These are phyloP conservation scores for Rhinoderma darwinii DNA, from an alignment of 2,113 vertebrate species.

Conservation along the genomic window DNA sequence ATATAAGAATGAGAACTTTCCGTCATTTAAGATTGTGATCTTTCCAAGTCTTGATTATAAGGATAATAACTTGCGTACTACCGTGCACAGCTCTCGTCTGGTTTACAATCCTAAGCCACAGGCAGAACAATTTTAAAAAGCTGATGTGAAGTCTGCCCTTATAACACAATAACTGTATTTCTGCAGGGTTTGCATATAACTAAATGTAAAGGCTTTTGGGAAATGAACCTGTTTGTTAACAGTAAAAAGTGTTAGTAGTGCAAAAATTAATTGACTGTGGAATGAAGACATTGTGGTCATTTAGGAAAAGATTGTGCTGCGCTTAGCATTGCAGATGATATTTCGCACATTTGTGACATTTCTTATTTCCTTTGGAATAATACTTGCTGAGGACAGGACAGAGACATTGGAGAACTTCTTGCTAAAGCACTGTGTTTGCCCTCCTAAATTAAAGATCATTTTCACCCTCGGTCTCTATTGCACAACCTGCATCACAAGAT, in stretches of 20 bases:
- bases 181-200: conserved; percentile 32
- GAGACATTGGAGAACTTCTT: background rate
- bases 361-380: background rate
- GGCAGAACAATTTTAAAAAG: conserved; percentile 27
- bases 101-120: conserved; percentile 25
- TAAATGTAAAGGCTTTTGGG: background rate
- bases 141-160: conserved; percentile 13
- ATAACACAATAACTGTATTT: conserved; percentile 21
- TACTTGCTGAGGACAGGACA: background rate
- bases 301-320: background rate
- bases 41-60: conserved; percentile 15
- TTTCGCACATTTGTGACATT: background rate
- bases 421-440: background rate
- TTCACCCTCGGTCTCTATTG: background rate
- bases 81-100: background rate
- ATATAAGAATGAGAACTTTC: background rate
- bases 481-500: background rate
- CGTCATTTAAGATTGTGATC: background rate
- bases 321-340: background rate
- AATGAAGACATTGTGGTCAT: background rate
- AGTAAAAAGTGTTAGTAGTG: background rate
- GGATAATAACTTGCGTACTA: conserved; percentile 21
- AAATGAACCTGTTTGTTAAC: conserved; percentile 6
- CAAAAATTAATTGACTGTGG: conserved; percentile 13
- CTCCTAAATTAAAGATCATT: background rate